Conservation (phyloP, 2,888 invertebrate species). For the Coronaproctus castanopsis region DNA sequence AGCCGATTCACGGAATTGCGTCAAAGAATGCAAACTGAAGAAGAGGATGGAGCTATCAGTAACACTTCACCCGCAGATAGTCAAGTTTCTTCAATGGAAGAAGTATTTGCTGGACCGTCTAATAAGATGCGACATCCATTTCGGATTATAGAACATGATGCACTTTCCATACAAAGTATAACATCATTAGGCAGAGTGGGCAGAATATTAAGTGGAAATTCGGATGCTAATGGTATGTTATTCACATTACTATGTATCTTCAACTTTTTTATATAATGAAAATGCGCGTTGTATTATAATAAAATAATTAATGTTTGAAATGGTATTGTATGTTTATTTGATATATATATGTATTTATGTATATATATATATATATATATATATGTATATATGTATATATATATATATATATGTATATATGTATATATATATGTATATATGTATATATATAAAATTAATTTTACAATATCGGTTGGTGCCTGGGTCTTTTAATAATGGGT, state of each 20-base stretch:
- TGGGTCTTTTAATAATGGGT: too few species aligned
- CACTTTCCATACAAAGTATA: slow-evolving; percentile 70
- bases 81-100: slow-evolving; percentile 57
- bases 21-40: slow-evolving; percentile 68
- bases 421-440: too few species aligned
- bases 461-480: too few species aligned
- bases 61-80: slow-evolving; percentile 51
- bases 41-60: slow-evolving; percentile 43
- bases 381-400: too few species aligned
- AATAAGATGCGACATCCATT: slow-evolving; percentile 50
- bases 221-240: slow-evolving; percentile 13
- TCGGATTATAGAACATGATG: slow-evolving; percentile 68
- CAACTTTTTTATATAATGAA: too few species aligned
- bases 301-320: slow-evolving; percentile 10
- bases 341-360: too few species aligned
- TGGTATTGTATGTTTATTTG: too few species aligned
- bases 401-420: too few species aligned
- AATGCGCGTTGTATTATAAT: too few species aligned
- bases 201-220: slow-evolving; percentile 44
- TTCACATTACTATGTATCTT: background rate
- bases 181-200: slow-evolving; percentile 69
- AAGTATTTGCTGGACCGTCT: slow-evolving; percentile 39
- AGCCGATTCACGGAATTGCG: slow-evolving; percentile 64
- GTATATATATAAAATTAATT: too few species aligned
- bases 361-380: too few species aligned